These are phyloP conservation scores for Chalcis sispes DNA, from an alignment of 2,888 invertebrate species.

Conservation along the genomic window DNA sequence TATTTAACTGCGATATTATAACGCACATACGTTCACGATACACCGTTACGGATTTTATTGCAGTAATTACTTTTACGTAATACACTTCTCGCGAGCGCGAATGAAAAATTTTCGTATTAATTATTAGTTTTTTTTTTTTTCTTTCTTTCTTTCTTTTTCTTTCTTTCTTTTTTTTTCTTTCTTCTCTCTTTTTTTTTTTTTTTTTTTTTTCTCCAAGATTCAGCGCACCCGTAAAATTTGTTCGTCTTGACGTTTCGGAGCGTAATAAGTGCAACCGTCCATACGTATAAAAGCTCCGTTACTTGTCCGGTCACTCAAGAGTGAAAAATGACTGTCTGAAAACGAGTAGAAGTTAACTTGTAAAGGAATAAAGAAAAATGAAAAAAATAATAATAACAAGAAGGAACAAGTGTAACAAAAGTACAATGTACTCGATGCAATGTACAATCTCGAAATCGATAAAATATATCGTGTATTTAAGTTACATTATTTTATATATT, in stretches of 20 bases:
- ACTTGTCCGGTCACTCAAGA: slow-evolving; percentile 1
- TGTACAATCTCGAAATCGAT: too few species aligned
- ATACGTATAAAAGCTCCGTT: slow-evolving; percentile 33
- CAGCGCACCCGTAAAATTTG: slow-evolving; percentile 18
- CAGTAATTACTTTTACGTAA: slow-evolving; percentile 13
- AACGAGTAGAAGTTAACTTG: slow-evolving; percentile 24
- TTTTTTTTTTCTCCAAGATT: slow-evolving; percentile 2
- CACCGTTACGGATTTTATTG: neutral
- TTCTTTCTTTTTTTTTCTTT: too few species aligned
- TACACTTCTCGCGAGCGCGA: neutral
- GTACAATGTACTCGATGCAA: too few species aligned
- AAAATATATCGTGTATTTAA: too few species aligned
- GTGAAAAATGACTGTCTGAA: slow-evolving; percentile 23
- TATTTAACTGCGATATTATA: too few species aligned
- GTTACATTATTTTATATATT: too few species aligned
- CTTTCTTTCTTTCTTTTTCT: neutral
- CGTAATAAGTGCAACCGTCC: slow-evolving; percentile 19
- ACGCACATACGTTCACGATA: too few species aligned
- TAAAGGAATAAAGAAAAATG: neutral
- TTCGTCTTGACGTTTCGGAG: neutral
- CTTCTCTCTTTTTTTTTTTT: too few species aligned
- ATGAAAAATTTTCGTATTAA: slow-evolving; percentile 36
- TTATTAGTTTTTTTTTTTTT: slow-evolving; percentile 27
- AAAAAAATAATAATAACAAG: too few species aligned
- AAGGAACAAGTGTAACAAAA: too few species aligned